Conservation (phyloP, 1,140 invertebrate genomes). For the Calosoma granatense region DNA sequence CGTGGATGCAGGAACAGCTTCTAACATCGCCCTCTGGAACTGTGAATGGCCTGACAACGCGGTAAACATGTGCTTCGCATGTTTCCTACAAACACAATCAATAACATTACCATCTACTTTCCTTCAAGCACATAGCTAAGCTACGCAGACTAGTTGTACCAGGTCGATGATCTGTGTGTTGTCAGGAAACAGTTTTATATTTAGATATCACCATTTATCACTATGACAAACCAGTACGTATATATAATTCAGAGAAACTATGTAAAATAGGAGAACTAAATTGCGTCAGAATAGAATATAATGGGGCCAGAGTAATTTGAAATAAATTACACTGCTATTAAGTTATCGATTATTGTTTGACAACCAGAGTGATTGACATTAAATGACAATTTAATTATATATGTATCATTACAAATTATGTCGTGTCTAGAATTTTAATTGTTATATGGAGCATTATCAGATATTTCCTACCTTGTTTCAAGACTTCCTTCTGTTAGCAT, state of each 20-base stretch:
- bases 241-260: slow-evolving; percentile 8
- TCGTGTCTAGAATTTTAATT: too few relatives aligned
- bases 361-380: too few relatives aligned
- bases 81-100: slow-evolving; percentile 40
- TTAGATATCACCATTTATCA: neutral
- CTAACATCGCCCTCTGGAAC: slow-evolving; percentile 51
- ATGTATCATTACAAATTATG: too few relatives aligned
- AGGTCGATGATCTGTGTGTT: neutral
- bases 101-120: slow-evolving; percentile 6
- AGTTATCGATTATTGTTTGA: too few relatives aligned
- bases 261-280: neutral
- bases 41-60: slow-evolving; percentile 46
- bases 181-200: neutral
- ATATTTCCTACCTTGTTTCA: slow-evolving; percentile 56
- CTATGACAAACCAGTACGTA: neutral
- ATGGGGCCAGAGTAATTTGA: neutral
- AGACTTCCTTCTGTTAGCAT: slow-evolving; percentile 77
- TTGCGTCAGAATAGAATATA: slow-evolving; percentile 6
- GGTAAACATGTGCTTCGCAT: slow-evolving; percentile 56
- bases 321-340: neutral
- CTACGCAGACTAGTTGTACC: too few relatives aligned
- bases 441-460: too few relatives aligned
- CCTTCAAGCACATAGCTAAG: too few relatives aligned
- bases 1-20: slow-evolving; percentile 53
- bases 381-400: too few relatives aligned